Evolutionary conservation across 2,888 invertebrate species (phyloP).

Genomic region (Choristoneura rosaceana): DNA sequence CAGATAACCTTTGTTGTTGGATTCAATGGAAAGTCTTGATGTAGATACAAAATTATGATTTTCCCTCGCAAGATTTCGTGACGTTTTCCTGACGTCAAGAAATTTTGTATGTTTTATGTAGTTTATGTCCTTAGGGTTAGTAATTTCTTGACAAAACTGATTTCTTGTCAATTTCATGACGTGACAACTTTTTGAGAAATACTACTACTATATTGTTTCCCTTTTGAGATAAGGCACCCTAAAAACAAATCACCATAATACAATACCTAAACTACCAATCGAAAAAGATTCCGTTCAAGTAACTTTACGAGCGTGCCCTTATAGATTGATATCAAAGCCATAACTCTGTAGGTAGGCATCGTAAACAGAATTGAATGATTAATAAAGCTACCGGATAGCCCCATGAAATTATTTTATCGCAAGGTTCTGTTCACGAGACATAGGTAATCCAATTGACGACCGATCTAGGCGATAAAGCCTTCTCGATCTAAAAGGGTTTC

Average conservation of each 20-base stretch:
- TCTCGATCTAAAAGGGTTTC: neutral
- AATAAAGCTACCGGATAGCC: conserved; percentile 6
- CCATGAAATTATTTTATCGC: conserved; percentile 7
- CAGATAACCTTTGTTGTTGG: too few species aligned
- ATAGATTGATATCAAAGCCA: conserved; percentile 21
- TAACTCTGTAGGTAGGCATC: conserved; percentile 6
- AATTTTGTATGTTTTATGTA: too few species aligned
- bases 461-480: neutral
- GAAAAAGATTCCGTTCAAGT: conserved; percentile 8
- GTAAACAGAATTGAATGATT: conserved; percentile 22
- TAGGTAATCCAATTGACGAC: conserved; percentile 5
- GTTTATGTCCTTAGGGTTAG: too few species aligned
- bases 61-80: too few species aligned
- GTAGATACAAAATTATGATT: too few species aligned
- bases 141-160: too few species aligned
- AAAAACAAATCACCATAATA: conserved; percentile 5
- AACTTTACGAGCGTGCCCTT: conserved; percentile 15
- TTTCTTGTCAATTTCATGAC: too few species aligned
- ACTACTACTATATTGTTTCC: too few species aligned
- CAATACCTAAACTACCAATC: neutral
- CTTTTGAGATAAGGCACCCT: too few species aligned
- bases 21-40: too few species aligned
- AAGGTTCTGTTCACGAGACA: conserved; percentile 5
- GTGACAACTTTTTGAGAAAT: too few species aligned
- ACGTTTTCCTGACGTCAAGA: too few species aligned